phyloP scores from a whole-genome alignment of 2,113 vertebrate genomes.

The Martes martes region DNA sequence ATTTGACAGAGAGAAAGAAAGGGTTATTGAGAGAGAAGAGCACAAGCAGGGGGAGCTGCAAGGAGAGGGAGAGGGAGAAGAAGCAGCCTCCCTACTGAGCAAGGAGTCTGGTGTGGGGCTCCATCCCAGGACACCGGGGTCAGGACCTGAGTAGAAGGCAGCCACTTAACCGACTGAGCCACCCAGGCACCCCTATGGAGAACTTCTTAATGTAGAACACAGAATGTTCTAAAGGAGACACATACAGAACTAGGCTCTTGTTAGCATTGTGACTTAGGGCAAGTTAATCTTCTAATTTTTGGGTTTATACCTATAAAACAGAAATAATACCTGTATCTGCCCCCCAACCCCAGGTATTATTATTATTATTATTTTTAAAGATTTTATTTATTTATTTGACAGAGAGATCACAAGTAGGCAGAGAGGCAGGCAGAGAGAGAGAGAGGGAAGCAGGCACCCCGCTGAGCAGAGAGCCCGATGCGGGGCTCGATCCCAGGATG shows the following conservation, averaged over 20 bases:
- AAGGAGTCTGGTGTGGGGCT: too few species aligned
- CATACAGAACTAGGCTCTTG: background rate
- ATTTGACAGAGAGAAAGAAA: background rate
- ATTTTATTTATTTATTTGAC: too few species aligned
- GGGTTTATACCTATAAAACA: background rate
- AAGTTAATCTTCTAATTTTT: background rate
- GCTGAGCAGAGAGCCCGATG: too few species aligned
- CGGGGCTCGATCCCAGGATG: too few species aligned
- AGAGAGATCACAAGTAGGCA: too few species aligned
- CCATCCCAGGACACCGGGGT: background rate
- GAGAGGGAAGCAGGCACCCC: too few species aligned
- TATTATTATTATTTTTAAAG: background rate
- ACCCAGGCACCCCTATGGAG: background rate
- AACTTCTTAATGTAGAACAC: background rate
- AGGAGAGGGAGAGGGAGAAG: background rate
- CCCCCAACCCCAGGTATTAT: background rate
- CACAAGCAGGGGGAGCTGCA: background rate
- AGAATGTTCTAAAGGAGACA: background rate
- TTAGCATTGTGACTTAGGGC: background rate
- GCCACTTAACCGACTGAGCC: background rate
- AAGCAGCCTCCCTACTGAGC: too few species aligned
- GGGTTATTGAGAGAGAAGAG: background rate
- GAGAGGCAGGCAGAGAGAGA: too few species aligned
- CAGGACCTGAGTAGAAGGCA: background rate
- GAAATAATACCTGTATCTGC: background rate